A percentile compares a stretch with the other conserved stretches of the same genome.
phyloP scores from a whole-genome alignment of 1,140 invertebrate genomes.

The Drosophila santomea region DNA sequence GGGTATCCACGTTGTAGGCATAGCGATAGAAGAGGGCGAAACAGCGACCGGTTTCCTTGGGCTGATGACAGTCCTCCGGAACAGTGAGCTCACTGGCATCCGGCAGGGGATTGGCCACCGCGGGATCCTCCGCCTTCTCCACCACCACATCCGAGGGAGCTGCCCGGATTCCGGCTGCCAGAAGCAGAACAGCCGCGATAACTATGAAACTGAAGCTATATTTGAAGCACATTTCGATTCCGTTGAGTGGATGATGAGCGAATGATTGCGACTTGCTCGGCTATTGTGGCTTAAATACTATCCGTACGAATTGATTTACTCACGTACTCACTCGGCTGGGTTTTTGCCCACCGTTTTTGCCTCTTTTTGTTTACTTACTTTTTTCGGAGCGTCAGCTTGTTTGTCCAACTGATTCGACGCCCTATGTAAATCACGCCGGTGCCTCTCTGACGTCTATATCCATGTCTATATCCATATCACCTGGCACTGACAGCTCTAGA shows the following conservation, averaged over 20 bases:
- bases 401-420: slow-evolving; percentile 65
- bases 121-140: slow-evolving; percentile 39
- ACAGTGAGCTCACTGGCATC: slow-evolving; percentile 20
- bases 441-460: slow-evolving; percentile 18
- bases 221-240: slow-evolving; percentile 60
- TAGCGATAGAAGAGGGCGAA: slow-evolving; percentile 91
- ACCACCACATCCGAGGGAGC: slow-evolving; percentile 59
- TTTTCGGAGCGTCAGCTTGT: slow-evolving; percentile 38
- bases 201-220: slow-evolving; percentile 30
- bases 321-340: slow-evolving; percentile 27
- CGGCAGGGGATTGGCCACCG: background rate
- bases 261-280: slow-evolving; percentile 36
- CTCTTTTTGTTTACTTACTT: slow-evolving; percentile 34
- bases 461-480: slow-evolving; percentile 18
- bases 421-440: slow-evolving; percentile 64
- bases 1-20: slow-evolving; percentile 90
- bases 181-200: slow-evolving; percentile 26
- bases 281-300: slow-evolving; percentile 62
- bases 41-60: slow-evolving; percentile 92
- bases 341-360: slow-evolving; percentile 39
- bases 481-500: slow-evolving; percentile 23
- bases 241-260: slow-evolving; percentile 25
- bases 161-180: background rate
- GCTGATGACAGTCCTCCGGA: slow-evolving; percentile 88
- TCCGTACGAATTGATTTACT: slow-evolving; percentile 7